Percentiles rank a stretch among this genome's conserved stretches.
These are phyloP conservation scores for Odocoileus virginianus DNA, from an alignment of 2,113 vertebrate species.

Conservation along the genomic window DNA sequence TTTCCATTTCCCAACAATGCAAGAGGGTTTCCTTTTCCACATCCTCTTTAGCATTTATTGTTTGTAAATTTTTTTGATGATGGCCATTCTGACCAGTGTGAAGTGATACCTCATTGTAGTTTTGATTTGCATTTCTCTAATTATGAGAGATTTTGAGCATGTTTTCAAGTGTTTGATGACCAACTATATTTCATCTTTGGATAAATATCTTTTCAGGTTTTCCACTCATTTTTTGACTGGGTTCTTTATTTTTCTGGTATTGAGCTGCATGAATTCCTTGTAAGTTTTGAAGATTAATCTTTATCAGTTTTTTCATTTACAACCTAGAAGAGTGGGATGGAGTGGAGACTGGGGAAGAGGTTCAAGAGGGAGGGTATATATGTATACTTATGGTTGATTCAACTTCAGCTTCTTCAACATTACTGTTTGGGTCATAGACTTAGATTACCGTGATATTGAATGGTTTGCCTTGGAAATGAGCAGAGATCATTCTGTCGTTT, in stretches of 20 bases:
- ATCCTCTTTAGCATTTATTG: background rate
- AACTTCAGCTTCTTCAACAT: background rate
- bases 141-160: background rate
- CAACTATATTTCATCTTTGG: background rate
- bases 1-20: background rate
- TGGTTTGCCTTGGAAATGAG: background rate
- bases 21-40: background rate
- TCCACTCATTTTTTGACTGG: background rate
- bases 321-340: background rate
- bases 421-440: background rate
- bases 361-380: background rate
- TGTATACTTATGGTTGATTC: background rate
- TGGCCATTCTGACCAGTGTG: background rate
- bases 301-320: background rate
- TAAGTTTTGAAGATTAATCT: background rate
- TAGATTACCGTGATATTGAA: background rate
- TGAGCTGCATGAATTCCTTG: background rate
- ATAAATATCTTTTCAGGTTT: background rate
- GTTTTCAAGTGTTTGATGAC: background rate
- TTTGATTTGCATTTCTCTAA: background rate
- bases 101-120: background rate
- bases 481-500: background rate
- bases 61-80: background rate
- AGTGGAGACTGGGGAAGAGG: background rate
- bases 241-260: background rate